phyloP scores from a whole-genome alignment of 2,888 invertebrate species.

The Melangyna quadrimaculata region DNA sequence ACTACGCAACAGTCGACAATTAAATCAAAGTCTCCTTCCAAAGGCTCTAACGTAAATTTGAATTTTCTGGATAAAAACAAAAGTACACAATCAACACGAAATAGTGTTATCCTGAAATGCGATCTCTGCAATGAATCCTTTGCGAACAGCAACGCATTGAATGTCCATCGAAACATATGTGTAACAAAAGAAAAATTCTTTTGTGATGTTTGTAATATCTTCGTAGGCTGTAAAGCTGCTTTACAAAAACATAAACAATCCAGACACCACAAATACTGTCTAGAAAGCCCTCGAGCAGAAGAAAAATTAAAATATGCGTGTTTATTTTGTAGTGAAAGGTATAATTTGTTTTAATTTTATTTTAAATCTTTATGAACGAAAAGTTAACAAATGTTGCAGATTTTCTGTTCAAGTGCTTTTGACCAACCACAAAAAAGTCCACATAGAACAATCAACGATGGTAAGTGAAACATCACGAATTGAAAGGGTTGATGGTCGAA shows the following conservation, averaged over 20 bases:
- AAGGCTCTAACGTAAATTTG: too few species aligned
- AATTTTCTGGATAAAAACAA: not conserved
- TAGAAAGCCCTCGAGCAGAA: not conserved
- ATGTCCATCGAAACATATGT: slow-evolving; percentile 37
- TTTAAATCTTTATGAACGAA: not conserved
- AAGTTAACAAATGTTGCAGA: slow-evolving; percentile 12
- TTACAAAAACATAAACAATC: slow-evolving; percentile 31
- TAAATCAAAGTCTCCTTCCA: not conserved
- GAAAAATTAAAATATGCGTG: slow-evolving; percentile 33
- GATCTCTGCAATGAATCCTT: slow-evolving; percentile 34
- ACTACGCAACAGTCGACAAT: not conserved
- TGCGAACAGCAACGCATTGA: slow-evolving; percentile 14
- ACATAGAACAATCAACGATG: slow-evolving; percentile 25
- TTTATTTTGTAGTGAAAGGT: slow-evolving; percentile 48
- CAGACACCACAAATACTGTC: slow-evolving; percentile 6
- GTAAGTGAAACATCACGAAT: slow-evolving; percentile 37
- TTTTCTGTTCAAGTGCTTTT: slow-evolving; percentile 55
- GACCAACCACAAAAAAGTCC: slow-evolving; percentile 58
- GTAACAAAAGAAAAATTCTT: slow-evolving; percentile 19
- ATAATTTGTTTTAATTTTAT: not conserved
- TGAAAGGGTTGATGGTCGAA: slow-evolving; percentile 6
- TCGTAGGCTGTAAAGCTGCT: not conserved
- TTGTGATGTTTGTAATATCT: slow-evolving; percentile 49
- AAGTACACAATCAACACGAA: not conserved
- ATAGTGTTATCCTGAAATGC: slow-evolving; percentile 16